phyloP scores from a whole-genome alignment of 2,113 vertebrate genomes.

The Tupaia tana region DNA sequence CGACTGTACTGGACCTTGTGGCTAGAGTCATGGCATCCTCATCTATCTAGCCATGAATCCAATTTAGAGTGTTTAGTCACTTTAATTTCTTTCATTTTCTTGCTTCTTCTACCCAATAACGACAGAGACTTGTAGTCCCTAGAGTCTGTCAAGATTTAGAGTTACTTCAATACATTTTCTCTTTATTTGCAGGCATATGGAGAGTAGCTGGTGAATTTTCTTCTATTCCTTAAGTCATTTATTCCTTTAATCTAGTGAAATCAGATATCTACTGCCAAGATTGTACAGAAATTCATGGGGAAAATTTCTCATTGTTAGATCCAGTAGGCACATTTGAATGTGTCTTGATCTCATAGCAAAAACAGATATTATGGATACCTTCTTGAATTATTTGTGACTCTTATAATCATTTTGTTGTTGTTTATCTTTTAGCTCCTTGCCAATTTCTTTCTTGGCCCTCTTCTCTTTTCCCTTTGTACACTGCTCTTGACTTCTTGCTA shows the following conservation, averaged over 20 bases:
- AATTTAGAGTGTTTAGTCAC: neutral
- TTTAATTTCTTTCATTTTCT: slow-evolving; percentile 1
- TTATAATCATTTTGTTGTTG: neutral
- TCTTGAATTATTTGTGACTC: neutral
- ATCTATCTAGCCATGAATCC: neutral
- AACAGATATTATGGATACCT: neutral
- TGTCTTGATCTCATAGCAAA: neutral
- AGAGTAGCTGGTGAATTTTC: neutral
- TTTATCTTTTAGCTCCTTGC: neutral
- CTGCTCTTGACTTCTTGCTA: neutral
- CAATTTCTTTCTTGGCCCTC: neutral
- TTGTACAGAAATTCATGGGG: neutral
- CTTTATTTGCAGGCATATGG: neutral
- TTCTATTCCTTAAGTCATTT: neutral
- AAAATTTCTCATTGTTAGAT: neutral
- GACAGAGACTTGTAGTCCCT: neutral
- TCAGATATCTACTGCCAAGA: neutral
- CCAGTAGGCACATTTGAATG: neutral
- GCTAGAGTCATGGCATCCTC: neutral
- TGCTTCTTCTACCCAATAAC: neutral
- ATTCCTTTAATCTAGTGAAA: neutral
- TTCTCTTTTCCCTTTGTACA: neutral
- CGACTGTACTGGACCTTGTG: no score
- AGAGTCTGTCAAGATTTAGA: neutral
- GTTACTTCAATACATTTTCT: neutral